phyloP scores from a whole-genome alignment of 2,113 vertebrate genomes.

The Euleptes europaea region DNA sequence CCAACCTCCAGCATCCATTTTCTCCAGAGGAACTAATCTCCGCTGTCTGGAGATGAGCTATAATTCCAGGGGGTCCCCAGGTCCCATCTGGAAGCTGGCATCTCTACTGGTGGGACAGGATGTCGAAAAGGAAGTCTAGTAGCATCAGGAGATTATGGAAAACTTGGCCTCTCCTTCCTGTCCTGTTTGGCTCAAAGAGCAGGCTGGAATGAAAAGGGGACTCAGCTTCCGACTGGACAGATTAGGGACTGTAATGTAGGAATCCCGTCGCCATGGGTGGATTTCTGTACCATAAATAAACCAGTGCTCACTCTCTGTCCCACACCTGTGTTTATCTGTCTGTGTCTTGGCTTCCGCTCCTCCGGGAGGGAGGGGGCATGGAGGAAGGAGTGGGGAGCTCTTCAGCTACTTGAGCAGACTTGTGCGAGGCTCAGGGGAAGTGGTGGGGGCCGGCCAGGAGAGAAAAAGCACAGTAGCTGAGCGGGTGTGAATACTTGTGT shows the following conservation, averaged over 20 bases:
- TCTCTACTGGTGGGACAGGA: not conserved
- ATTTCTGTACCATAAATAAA: conserved; percentile 70
- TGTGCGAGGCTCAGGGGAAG: not conserved
- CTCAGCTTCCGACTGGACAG: conserved; percentile 60
- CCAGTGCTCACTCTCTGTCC: conserved; percentile 48
- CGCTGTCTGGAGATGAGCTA: no score
- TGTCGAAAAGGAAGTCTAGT: not conserved
- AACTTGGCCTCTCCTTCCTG: not conserved
- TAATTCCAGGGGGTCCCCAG: no score
- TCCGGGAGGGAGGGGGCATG: conserved; percentile 27
- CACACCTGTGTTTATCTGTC: conserved; percentile 75
- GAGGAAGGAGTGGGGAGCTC: conserved; percentile 25
- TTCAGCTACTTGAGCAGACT: conserved; percentile 50
- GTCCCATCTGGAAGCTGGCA: no score
- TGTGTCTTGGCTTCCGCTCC: conserved; percentile 63
- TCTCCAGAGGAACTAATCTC: no score
- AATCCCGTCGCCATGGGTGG: conserved; percentile 61
- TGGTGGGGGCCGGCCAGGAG: not conserved
- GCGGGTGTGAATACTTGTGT: not conserved
- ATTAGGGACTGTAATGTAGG: conserved; percentile 71
- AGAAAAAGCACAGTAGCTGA: not conserved
- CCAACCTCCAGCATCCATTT: no score
- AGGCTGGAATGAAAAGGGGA: conserved; percentile 40
- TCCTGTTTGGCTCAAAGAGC: conserved; percentile 8
- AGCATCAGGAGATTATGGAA: not conserved